Evolutionary conservation across 1,140 invertebrate genomes (phyloP), one percentile per base, ranked within the genome.

Genomic region (Frieseomelitta varia): DNA sequence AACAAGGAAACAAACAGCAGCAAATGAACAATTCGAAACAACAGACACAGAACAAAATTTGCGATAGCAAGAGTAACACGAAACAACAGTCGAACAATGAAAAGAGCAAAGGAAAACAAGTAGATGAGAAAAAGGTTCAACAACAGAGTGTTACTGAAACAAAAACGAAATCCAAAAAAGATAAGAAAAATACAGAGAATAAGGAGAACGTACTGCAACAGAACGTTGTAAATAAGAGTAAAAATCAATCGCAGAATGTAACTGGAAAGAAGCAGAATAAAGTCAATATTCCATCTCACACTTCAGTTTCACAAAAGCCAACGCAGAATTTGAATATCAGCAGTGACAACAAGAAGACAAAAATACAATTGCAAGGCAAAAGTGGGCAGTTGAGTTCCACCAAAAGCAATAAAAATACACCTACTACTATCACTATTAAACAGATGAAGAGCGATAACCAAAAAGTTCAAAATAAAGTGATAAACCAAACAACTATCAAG

Each of bases 101-200:
- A 14, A 93, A 93, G 76, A 77, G 83, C 15, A 94, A 92, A 72
- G 81, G 63, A 56, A 93, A 91, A 34, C 88, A 92, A 81, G 69
- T 53, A 21, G 92, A 94, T 53, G 90, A 92, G 24, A 87, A 83
- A 39, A 93, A 94, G 73, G 11, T 77, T 15, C 87, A 87, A 63
- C 90, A 89, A 39, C 86, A 85, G 19, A 86, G 4, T 61, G 73
- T 79, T 11, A 72, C 27, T 4, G 92, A 94, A 30, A 72, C 72
- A 17, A 93, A 92, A 75, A 89, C 81, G 11, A 94, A 94, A 73
- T 90, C 90, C 0, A 95, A 94, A 39, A 94, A 94, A 47, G 92
- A 95, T 12, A 94, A 94, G 61, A 95, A 93, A 68, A 94, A 91
- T 81, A 89, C 84, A 0, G 93, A 94, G 14, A 94, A 94, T 27